Conservation (phyloP, 2,797 vertebrate species). For the Sebastes cheni region DNA sequence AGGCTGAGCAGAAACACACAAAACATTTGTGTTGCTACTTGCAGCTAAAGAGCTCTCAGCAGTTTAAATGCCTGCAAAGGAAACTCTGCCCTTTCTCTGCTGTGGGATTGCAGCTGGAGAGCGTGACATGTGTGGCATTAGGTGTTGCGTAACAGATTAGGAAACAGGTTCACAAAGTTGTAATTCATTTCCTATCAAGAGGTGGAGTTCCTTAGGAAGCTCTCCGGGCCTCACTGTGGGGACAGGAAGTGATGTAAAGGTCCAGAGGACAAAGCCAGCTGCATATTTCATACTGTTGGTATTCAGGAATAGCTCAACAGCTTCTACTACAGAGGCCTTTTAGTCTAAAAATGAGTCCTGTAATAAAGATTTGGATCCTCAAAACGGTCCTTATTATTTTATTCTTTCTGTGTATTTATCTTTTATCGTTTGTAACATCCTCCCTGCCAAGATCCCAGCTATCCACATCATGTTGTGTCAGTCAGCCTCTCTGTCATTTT, state of each 20-base stretch:
- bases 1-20: not conserved
- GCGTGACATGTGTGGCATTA: not conserved
- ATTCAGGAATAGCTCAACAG: not conserved
- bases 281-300: constrained; percentile 4
- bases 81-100: not conserved
- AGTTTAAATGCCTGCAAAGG: not conserved
- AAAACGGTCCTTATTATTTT: not conserved
- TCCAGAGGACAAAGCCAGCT: constrained; percentile 12
- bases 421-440: not conserved
- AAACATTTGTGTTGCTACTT: not conserved
- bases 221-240: not conserved
- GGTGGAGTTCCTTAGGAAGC: constrained; percentile 37
- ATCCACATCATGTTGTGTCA: not conserved
- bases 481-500: not conserved
- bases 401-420: constrained; percentile 30
- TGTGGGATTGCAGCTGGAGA: not conserved
- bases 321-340: not conserved
- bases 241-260: constrained; percentile 41
- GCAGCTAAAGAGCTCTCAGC: not conserved
- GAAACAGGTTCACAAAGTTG: constrained; percentile 20
- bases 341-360: not conserved
- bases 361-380: not conserved
- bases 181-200: constrained; percentile 23
- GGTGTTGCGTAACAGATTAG: constrained; percentile 35
- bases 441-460: constrained; percentile 36